phyloP scores from a whole-genome alignment of 2,888 invertebrate genomes.

The Balanococcus diminutus region DNA sequence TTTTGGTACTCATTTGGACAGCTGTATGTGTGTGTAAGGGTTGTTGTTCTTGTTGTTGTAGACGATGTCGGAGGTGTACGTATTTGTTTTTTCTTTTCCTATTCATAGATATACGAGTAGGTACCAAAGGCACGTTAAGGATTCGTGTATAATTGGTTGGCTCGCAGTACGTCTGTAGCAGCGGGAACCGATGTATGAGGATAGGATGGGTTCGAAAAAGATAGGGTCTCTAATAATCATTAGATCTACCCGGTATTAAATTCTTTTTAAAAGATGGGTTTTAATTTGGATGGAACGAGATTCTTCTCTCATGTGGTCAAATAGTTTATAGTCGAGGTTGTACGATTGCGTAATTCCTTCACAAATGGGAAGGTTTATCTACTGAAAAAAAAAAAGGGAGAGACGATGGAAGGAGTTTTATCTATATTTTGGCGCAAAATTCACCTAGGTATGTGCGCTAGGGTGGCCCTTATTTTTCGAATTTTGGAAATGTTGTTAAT shows the following conservation, averaged over 20 bases:
- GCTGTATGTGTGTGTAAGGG: not conserved
- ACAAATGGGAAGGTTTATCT: too few species aligned
- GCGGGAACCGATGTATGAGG: not conserved
- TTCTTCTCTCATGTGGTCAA: not conserved
- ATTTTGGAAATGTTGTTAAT: too few species aligned
- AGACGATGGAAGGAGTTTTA: not conserved
- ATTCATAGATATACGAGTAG: not conserved
- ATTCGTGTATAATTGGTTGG: constrained; percentile 10
- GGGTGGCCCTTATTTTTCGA: too few species aligned
- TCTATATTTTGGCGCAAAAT: not conserved
- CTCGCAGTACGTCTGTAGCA: not conserved
- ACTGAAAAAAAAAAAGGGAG: not conserved
- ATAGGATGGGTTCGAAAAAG: not conserved
- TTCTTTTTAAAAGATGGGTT: constrained; percentile 12
- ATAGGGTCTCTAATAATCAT: not conserved
- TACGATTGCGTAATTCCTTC: not conserved
- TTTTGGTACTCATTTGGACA: not conserved
- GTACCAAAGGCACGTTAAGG: not conserved
- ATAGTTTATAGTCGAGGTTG: not conserved
- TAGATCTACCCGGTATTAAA: not conserved
- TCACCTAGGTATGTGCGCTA: too few species aligned
- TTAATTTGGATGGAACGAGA: not conserved
- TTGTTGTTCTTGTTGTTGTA: too few species aligned
- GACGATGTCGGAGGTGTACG: not conserved
- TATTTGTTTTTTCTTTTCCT: not conserved